Base-by-base conservation (phyloP, 2,797 vertebrate species). In the Sebastes aleutianus region DNA sequence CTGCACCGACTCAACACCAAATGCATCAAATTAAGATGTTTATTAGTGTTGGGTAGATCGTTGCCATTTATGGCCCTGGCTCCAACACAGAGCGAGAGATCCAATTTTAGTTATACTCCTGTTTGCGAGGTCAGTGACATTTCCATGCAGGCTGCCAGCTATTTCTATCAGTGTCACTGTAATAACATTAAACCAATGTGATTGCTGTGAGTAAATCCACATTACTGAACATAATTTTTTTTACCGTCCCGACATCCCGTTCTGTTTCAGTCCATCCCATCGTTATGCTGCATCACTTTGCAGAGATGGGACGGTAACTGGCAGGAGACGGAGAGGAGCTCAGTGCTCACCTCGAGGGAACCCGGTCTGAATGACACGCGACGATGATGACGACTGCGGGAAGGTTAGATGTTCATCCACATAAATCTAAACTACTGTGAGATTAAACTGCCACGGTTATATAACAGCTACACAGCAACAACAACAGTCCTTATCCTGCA, bases 141-240 rank as follows among this genome's bases (percentile, higher is more conserved):
- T 78, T 75, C 59, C 47, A n/a, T 78, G 79, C 78, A 59, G 58
- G 10, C 79, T 72, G 79, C 71, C 53, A 77, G 78, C 76, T 67
- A 53, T 80, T 89, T 81, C 72, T 87, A 90, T 90, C 85, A 89
- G 69, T 67, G 80, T 76, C 87, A 74, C 76, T 59, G 57, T 83
- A 83, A 90, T 77, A 34, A 76, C 61, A 76, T 89, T 77, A 88
- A 74, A 75, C 47, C 70, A 76, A 26, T 29, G 62, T 53, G 74
- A 85, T 82, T 73, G 81, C 80, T 76, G 50, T 34, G 77, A 85
- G 81, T 92, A 87, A 89, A 88, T 86, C 85, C 75, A 68, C 69
- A 86, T 88, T 74, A 90, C 64, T 63, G 63, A 67, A 56, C 66
- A 47, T 87, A 8, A 36, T 83, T 85, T 71, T 67, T 74, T 67